Conservation (phyloP, 1,140 invertebrate genomes). For the Caenorhabditis briggsae region DNA sequence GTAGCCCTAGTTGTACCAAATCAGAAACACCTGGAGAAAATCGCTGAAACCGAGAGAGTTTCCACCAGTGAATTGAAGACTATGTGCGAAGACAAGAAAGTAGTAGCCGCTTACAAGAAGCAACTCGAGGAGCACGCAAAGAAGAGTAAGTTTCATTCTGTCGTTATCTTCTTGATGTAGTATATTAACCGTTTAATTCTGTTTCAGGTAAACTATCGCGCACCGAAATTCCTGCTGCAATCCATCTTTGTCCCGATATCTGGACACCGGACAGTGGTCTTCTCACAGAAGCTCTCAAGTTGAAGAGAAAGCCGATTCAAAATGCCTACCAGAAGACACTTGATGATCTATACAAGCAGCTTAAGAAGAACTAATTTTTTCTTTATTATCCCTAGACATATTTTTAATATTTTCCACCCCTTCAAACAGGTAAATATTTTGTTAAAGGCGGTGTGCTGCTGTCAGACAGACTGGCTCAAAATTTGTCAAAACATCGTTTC, state of each 20-base stretch:
- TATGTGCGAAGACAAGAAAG: slow-evolving; percentile 56
- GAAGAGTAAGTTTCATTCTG: slow-evolving; percentile 48
- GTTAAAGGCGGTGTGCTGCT: not conserved
- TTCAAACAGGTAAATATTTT: slow-evolving; percentile 13
- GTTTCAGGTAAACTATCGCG: slow-evolving; percentile 57
- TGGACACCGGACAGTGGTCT: slow-evolving; percentile 61
- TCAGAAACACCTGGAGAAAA: slow-evolving; percentile 78
- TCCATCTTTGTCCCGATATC: slow-evolving; percentile 60
- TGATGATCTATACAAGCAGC: slow-evolving; percentile 58
- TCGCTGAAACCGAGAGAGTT: slow-evolving; percentile 75
- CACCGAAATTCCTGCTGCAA: slow-evolving; percentile 49
- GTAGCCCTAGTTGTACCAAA: slow-evolving; percentile 93
- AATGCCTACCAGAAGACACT: slow-evolving; percentile 41
- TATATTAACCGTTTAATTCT: not conserved
- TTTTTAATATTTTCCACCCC: slow-evolving; percentile 2
- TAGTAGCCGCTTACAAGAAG: slow-evolving; percentile 54
- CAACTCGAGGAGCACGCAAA: slow-evolving; percentile 59
- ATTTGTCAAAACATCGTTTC: too few relatives aligned
- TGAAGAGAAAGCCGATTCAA: slow-evolving; percentile 62
- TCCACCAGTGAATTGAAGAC: slow-evolving; percentile 32
- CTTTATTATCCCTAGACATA: not conserved
- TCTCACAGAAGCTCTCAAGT: slow-evolving; percentile 62
- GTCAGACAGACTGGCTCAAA: too few relatives aligned
- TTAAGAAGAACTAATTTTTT: not conserved
- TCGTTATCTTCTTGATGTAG: not conserved